These are phyloP conservation scores for Spea hammondii DNA, from an alignment of 2,797 vertebrate genomes.

Conservation along the genomic window DNA sequence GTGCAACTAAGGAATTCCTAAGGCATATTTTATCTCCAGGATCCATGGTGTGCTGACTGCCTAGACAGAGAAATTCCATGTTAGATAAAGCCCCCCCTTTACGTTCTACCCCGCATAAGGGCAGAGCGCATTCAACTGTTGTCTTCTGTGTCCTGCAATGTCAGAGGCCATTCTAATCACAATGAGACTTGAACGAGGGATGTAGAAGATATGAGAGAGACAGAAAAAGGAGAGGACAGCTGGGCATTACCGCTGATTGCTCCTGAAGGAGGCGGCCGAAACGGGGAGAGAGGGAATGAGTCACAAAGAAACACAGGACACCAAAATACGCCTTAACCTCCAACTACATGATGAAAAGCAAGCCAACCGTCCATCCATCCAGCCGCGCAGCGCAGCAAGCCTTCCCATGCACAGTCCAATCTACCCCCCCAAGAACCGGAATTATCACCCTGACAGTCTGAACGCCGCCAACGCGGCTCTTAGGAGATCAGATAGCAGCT, in stretches of 20 bases:
- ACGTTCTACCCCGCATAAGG: too few relatives aligned
- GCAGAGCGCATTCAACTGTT: too few relatives aligned
- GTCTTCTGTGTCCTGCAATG: too few relatives aligned
- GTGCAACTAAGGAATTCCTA: too few relatives aligned
- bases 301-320: conserved; percentile 51
- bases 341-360: conserved; percentile 3
- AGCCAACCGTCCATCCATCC: neutral
- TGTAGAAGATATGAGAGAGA: conserved; percentile 67
- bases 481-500: too few relatives aligned
- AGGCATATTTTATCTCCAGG: too few relatives aligned
- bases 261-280: conserved; percentile 72
- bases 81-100: too few relatives aligned
- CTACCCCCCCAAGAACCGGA: conserved; percentile 5
- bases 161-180: neutral
- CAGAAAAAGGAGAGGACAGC: conserved; percentile 58
- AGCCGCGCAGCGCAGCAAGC: neutral
- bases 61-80: too few relatives aligned
- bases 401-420: conserved; percentile 9
- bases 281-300: conserved; percentile 66
- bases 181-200: neutral
- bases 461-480: too few relatives aligned
- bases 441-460: conserved; percentile 18
- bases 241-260: conserved; percentile 76
- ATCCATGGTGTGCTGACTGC: too few relatives aligned
- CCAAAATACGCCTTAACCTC: conserved; percentile 7